Evolutionary conservation across 2,888 invertebrate genomes (phyloP), one percentile per base, ranked within the genome.

Genomic region (Protophormia terraenovae): DNA sequence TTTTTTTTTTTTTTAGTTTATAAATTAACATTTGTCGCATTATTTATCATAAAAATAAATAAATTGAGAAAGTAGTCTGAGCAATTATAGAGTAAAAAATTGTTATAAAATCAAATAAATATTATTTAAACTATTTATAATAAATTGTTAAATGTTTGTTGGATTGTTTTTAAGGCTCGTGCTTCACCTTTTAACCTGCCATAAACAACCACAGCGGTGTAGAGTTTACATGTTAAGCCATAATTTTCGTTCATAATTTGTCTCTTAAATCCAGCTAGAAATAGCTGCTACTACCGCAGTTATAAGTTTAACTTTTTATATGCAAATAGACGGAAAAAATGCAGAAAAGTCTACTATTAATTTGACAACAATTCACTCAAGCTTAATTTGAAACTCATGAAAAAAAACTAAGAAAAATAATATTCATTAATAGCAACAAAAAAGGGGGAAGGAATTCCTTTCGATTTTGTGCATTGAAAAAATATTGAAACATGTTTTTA

Each of bases 281-380:
- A 47, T 60, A 58, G 35, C 38, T 53, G 22, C 67, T 64, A 47
- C 77, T 60, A 71, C 22, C 8, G 19, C n/a, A 4, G 27, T 7
- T 45, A 29, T 53, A 19, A 62, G 19, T 35, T 53, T 6, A 27
- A 14, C 3, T 66, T 35, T 58, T 32, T 7, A 6, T 45, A 50
- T 50, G 62, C 29, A 62, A 45, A 47, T 38, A 27, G 29, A 69
- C 8, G 22, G 38, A 41, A 71, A 67, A 29, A 32, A 16, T 27
- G 50, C 53, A 60, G 16, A 66, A 81, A 66, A 72, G 38, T 77
- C 45, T 67, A 64, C 73, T 55, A 75, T 50, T 85, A 85, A 85
- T 81, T 85, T 85, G 84, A 84, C 84, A 81, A 81, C 81, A 84
- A 81, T 84, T 81, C 84, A 69, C 72, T 84, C 73, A 81, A 81